Conservation (phyloP, 37 sponge, comb jelly and placozoan species). For the Theonella swinhoei region DNA sequence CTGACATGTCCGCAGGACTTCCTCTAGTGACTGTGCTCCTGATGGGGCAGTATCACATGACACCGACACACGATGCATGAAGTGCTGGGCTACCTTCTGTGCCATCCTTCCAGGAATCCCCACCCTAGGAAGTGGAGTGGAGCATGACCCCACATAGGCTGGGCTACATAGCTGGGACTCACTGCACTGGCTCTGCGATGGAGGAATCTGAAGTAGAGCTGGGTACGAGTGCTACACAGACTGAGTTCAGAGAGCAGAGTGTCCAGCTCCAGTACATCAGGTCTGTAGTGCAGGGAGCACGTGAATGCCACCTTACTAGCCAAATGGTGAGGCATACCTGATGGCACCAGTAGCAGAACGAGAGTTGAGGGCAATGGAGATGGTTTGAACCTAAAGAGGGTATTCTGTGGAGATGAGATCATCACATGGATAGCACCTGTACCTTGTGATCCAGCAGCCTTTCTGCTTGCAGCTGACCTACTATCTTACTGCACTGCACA, state of each 20-base stretch:
- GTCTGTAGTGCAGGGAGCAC: slow-evolving; percentile 28
- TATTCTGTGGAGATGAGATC: not conserved
- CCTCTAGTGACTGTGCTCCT: not conserved
- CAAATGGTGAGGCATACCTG: slow-evolving; percentile 22
- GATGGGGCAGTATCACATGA: not conserved
- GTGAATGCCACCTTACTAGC: not conserved
- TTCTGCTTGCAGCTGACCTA: slow-evolving; percentile 51
- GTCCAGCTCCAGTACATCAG: slow-evolving; percentile 74
- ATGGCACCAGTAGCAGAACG: slow-evolving; percentile 55
- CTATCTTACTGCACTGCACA: slow-evolving; percentile 34
- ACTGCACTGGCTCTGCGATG: slow-evolving; percentile 47
- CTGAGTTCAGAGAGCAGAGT: slow-evolving; percentile 78
- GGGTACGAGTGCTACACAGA: slow-evolving; percentile 71
- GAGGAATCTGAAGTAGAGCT: slow-evolving; percentile 83
- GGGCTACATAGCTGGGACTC: too few species aligned
- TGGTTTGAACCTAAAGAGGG: slow-evolving; percentile 46
- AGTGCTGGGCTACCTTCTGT: not conserved
- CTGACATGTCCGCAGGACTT: not conserved
- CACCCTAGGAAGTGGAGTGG: too few species aligned
- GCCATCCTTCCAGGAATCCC: not conserved
- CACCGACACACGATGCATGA: not conserved
- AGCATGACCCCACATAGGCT: too few species aligned
- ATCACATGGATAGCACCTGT: not conserved
- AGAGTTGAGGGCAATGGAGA: slow-evolving; percentile 48
- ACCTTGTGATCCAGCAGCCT: slow-evolving; percentile 74